A percentile compares a stretch with the other conserved stretches of the same genome.
phyloP scores from a whole-genome alignment of 92 coral and sea anemone species.

The Heliopora coerulea region DNA sequence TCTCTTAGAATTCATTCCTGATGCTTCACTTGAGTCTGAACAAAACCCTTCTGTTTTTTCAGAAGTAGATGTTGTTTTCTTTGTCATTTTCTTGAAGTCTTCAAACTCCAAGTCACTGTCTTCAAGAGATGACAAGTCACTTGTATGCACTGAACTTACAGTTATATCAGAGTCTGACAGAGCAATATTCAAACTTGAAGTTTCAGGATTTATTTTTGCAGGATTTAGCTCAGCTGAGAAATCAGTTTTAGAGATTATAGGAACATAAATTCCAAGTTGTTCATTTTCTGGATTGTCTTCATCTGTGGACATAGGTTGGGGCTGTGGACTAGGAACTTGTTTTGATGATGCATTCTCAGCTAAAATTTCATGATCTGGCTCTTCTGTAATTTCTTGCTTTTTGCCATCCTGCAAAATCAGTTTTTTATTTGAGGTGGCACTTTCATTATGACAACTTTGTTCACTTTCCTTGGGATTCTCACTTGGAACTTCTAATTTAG shows the following conservation, averaged over 20 bases:
- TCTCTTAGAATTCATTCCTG: background rate
- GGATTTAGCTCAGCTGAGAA: background rate
- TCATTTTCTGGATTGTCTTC: conserved; percentile 61
- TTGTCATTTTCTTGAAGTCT: conserved; percentile 59
- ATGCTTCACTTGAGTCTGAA: background rate
- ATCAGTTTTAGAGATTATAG: background rate
- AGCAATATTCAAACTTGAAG: background rate
- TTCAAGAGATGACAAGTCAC: conserved; percentile 94
- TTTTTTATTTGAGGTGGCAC: too few species aligned
- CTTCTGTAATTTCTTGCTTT: background rate
- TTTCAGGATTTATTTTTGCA: background rate
- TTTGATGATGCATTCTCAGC: background rate
- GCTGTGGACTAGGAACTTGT: conserved; percentile 5
- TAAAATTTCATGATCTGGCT: background rate
- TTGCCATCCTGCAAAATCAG: too few species aligned
- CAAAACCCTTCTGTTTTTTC: conserved; percentile 32
- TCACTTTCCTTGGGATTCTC: too few species aligned
- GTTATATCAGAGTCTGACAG: conserved; percentile 69
- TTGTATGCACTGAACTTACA: conserved; percentile 93
- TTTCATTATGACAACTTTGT: too few species aligned
- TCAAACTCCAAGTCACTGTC: conserved; percentile 55
- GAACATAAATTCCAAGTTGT: conserved; percentile 15
- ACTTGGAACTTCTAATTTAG: too few species aligned
- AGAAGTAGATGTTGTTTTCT: conserved; percentile 40
- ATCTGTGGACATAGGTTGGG: conserved; percentile 35